phyloP scores from a whole-genome alignment of 2,797 vertebrate genomes.

The Chaetodon trifasciatus region DNA sequence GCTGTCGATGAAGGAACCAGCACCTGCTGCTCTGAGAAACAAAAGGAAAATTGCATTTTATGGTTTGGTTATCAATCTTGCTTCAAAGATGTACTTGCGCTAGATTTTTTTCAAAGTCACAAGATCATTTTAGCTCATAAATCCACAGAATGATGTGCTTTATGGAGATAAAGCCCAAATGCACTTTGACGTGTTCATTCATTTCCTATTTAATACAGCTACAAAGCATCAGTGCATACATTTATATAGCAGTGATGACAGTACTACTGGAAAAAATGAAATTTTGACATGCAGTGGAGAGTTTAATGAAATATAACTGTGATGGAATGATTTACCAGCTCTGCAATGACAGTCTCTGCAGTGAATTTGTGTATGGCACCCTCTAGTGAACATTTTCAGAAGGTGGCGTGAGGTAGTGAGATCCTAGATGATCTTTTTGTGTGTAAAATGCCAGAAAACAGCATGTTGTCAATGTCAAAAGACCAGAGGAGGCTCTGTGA shows the following conservation, averaged over 20 bases:
- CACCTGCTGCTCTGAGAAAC: conserved; percentile 2
- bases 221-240: neutral
- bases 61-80: neutral
- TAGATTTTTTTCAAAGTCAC: neutral
- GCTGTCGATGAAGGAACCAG: neutral
- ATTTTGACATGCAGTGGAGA: neutral
- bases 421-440: conserved; percentile 54
- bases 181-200: neutral
- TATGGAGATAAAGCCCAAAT: neutral
- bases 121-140: neutral
- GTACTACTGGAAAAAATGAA: neutral
- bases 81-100: neutral
- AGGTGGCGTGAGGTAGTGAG: conserved; percentile 10
- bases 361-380: conserved; percentile 49
- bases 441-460: conserved; percentile 48
- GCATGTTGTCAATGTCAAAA: conserved; percentile 1
- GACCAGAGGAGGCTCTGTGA: neutral
- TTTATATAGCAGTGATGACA: neutral
- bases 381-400: conserved; percentile 64
- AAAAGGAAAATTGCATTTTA: neutral
- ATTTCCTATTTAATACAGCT: neutral
- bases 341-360: conserved; percentile 16
- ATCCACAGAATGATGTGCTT: conserved; percentile 4
- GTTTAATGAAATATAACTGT: neutral
- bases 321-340: neutral